Evolutionary conservation across 2,888 invertebrate species (phyloP), one percentile per base, ranked within the genome.

Genomic region (Drosophila longiperda): DNA sequence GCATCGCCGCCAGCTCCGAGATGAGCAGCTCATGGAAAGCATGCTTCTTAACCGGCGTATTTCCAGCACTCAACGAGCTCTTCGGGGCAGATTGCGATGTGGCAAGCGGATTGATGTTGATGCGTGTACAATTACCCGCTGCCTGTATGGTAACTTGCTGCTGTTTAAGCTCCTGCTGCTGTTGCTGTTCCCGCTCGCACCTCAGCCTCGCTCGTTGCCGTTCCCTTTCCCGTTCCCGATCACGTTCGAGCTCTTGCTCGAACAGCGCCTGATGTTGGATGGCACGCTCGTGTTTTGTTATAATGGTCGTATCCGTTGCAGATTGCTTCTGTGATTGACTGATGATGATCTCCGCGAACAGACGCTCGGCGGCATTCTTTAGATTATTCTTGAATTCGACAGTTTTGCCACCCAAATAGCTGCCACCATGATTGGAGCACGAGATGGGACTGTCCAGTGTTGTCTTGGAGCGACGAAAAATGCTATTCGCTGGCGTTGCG

Each of bases 1-100:
- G 94, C 96, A 96, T 96, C 63, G 94, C 95, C 83, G 96, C 95
- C 91, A 96, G 90, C 91, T 96, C 96, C 73, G 95, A 95, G 85
- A 96, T 96, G 84, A 96, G 94, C 93, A 96, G 94, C 92, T 96
- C 96, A 90, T 96, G 96, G 91, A 93, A 93, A 50, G 92, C 91
- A 42, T 92, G 91, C 79, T 93, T 92, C 86, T 92, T 93, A 40
- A 92, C 92, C 1, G 91, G 89, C 11, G 90, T 83, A 58, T 90
- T 90, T n/a, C 89, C 91, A 42, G 87, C 85, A 45, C 89, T 87
- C 20, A 87, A 62, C 2, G 90, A 86, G 20, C 70, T 73, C 61
- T 82, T 89, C 7, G 71, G 72, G 34, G 72, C 36, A 9, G 32
- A 11, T 52, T 65, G 52, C 23, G 55, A 29, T 12, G 29, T 73